These are phyloP conservation scores for Diadema setosum DNA, from an alignment of 35 echinoderm and acorn worm species.

Conservation along the genomic window DNA sequence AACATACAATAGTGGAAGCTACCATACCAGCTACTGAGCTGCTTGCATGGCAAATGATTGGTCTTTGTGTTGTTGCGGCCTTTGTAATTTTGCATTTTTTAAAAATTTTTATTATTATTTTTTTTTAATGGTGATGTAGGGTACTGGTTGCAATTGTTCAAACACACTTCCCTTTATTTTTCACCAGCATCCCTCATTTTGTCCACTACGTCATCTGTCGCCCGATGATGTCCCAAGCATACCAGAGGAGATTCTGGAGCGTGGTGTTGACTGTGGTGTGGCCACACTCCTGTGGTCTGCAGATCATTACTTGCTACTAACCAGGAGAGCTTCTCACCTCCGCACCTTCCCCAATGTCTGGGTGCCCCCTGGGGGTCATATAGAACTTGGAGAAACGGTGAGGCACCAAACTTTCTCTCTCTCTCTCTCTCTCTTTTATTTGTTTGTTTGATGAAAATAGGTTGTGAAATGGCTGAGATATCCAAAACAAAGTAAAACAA, in stretches of 20 bases:
- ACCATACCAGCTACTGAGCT: neutral
- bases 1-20: neutral
- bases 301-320: conserved; percentile 52
- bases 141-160: neutral
- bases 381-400: conserved; percentile 63
- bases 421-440: neutral
- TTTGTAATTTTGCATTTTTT: neutral
- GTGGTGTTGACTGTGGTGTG: conserved; percentile 71
- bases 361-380: conserved; percentile 78
- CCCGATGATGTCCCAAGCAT: conserved; percentile 11
- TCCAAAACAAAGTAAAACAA: too few relatives aligned
- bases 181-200: conserved; percentile 61
- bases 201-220: conserved; percentile 32
- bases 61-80: neutral
- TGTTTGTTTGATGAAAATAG: neutral
- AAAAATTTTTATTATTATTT: neutral
- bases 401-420: neutral
- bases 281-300: conserved; percentile 46
- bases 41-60: neutral
- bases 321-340: conserved; percentile 51
- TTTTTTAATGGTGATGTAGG: neutral
- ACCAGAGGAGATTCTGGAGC: conserved; percentile 9
- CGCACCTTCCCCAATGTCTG: conserved; percentile 63
- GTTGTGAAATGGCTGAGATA: neutral
- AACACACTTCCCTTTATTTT: neutral